Conservation (phyloP, 1,140 invertebrate genomes). For the Polypedilum pembai region DNA sequence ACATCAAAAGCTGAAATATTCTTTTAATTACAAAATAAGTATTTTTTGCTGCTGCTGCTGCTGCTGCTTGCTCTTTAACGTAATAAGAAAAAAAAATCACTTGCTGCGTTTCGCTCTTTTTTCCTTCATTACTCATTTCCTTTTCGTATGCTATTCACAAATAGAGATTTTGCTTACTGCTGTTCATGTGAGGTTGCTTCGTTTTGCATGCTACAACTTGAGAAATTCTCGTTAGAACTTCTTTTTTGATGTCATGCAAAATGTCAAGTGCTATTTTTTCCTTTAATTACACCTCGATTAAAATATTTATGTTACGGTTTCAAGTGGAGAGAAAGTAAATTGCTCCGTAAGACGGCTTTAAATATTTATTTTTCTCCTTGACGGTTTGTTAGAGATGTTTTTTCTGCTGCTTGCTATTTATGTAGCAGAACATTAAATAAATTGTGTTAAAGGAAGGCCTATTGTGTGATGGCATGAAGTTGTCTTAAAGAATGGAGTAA, state of each 20-base stretch:
- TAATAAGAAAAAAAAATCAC: not conserved
- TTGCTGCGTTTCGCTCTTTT: not conserved
- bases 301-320: not conserved
- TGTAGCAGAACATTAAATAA: slow-evolving; percentile 27
- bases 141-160: not conserved
- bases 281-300: slow-evolving; percentile 24
- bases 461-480: too few species aligned
- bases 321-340: slow-evolving; percentile 9
- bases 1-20: too few species aligned
- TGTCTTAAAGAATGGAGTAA: not conserved
- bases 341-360: not conserved
- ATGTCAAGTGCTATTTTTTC: slow-evolving; percentile 21
- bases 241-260: slow-evolving; percentile 22
- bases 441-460: not conserved
- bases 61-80: too few species aligned
- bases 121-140: slow-evolving; percentile 3
- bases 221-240: slow-evolving; percentile 17
- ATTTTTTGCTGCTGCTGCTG: not conserved
- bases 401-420: not conserved
- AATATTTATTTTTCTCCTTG: slow-evolving; percentile 19
- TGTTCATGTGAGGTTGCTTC: not conserved
- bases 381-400: not conserved
- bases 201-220: not conserved
- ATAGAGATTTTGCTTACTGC: not conserved
- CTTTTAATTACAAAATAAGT: too few species aligned